These are phyloP conservation scores for Triplophysa yarkandensis DNA, from an alignment of 2,797 vertebrate genomes.

Conservation along the genomic window DNA sequence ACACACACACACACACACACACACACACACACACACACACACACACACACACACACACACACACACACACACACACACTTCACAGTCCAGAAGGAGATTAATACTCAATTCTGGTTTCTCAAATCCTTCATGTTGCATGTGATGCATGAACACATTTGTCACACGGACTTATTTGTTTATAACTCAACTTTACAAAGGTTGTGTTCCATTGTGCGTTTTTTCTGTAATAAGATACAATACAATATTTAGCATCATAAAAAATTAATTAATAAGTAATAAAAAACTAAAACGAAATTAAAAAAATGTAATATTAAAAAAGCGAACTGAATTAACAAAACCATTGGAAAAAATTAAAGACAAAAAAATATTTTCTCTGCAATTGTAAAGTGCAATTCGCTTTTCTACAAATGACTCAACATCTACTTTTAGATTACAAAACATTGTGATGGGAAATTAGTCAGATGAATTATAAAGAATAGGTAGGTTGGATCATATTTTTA, in stretches of 20 bases:
- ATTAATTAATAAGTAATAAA: too few species aligned
- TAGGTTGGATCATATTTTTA: neutral
- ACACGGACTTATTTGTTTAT: neutral
- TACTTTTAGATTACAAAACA: neutral
- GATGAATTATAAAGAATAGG: neutral
- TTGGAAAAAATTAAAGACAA: too few species aligned
- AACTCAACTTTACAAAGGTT: neutral
- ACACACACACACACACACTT: slow-evolving; percentile 10
- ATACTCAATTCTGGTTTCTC: neutral
- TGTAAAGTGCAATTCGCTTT: too few species aligned
- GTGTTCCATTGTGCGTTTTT: neutral
- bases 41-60: slow-evolving; percentile 28
- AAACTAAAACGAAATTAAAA: too few species aligned
- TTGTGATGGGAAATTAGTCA: neutral
- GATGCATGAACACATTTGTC: neutral
- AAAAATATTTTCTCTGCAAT: too few species aligned
- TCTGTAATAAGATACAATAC: too few species aligned
- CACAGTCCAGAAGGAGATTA: slow-evolving; percentile 24
- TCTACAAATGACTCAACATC: neutral
- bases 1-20: slow-evolving; percentile 21
- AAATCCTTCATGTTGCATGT: neutral
- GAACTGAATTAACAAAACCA: too few species aligned
- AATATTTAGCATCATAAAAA: too few species aligned
- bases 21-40: slow-evolving; percentile 22
- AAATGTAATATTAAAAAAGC: too few species aligned